A percentile compares a stretch with the other conserved stretches of the same genome.
Conservation (phyloP, 2,888 invertebrate species). For the Cepaea hortensis region DNA sequence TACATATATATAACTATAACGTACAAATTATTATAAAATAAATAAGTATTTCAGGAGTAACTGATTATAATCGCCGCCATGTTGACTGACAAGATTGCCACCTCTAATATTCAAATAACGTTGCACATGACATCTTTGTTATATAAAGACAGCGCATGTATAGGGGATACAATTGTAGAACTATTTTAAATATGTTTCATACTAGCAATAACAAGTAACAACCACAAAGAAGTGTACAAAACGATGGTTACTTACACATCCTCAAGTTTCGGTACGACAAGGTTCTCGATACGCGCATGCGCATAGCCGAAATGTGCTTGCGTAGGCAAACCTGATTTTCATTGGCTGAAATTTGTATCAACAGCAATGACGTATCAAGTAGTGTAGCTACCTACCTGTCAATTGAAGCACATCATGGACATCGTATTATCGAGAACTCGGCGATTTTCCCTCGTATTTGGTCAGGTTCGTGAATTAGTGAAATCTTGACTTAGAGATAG, state of each 20-base stretch:
- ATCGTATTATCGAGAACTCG: neutral
- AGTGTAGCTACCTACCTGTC: neutral
- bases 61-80: neutral
- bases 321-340: slow-evolving; percentile 6
- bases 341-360: neutral
- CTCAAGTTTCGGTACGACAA: neutral
- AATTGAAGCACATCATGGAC: neutral
- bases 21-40: neutral
- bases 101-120: neutral
- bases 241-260: slow-evolving; percentile 11
- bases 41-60: no score
- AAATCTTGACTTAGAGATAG: no score
- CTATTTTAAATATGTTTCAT: no score
- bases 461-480: no score
- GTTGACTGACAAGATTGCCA: slow-evolving; percentile 8
- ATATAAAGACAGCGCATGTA: no score
- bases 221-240: neutral
- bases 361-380: neutral
- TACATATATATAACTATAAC: neutral
- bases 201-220: neutral
- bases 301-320: neutral
- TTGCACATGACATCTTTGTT: no score
- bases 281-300: slow-evolving; percentile 14
- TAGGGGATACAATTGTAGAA: no score
- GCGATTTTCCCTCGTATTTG: no score